Base-by-base conservation (phyloP, 2,888 invertebrate genomes). In the Agrotis exclamationis region DNA sequence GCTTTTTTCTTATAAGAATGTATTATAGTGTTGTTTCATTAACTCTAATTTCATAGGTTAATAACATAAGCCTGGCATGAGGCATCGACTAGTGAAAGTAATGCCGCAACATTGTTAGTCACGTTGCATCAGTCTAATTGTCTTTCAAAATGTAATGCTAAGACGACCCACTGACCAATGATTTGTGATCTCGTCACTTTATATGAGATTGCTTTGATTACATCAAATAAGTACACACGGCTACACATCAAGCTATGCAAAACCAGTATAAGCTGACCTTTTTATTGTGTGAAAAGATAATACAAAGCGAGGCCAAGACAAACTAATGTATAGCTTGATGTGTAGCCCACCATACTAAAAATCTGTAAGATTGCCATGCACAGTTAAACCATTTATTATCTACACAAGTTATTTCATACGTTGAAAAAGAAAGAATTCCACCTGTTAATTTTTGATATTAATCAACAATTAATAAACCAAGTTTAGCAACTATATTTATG, bases 61-160 rank as follows among this genome's bases (percentile, higher is more conserved):
- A 51, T 71, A 62, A 54, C n/a, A n/a, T n/a, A n/a, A n/a, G 20
- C 47, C 60, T 76, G n/a, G n/a, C n/a, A n/a, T n/a, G n/a, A n/a
- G 50, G 56, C 56, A 33, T 76, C 63, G 48, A 33, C 28, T 69
- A 79, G 92, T 91, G 92, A 93, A 92, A 92, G 92, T 86, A 81
- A 68, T 74, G 60, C 77, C 75, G 85, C 81, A 86, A 90, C 87
- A 50, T 64, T 86, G 76, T 89, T 84, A 70, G 66, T 67, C 64
- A 71, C 73, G 76, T 91, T 92, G 87, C 90, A 84, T 91, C 91
- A 90, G 78, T 50, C 28, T 71, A 50, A 63, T 65, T 63, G 50
- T 63, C 33, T 24, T 33, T 24, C 16, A 28, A 60, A 3, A 16
- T 20, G n/a, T n/a, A n/a, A n/a, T n/a, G n/a, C n/a, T n/a, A n/a